Conservation (phyloP, 2,113 vertebrate species). For the Halcyon malimbica region DNA sequence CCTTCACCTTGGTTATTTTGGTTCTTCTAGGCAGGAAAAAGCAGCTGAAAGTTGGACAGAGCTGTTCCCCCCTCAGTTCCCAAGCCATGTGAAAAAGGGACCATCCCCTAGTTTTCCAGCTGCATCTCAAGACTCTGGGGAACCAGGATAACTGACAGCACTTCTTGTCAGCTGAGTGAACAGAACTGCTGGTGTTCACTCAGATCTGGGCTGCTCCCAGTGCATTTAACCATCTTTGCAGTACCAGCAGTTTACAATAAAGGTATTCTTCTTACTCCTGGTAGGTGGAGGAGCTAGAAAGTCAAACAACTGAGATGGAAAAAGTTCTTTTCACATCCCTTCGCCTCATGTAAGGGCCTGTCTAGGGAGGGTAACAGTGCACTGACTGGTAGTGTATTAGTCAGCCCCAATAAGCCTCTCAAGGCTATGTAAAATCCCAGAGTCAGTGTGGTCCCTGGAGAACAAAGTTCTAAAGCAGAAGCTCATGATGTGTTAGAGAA, state of each 20-base stretch:
- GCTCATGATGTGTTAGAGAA: not conserved
- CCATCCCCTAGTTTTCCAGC: not conserved
- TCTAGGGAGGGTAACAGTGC: not conserved
- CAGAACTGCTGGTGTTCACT: not conserved
- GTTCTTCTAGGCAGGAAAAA: not conserved
- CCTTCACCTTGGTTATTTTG: not conserved
- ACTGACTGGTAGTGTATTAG: not conserved
- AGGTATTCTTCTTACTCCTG: not conserved
- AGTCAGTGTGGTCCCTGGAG: not conserved
- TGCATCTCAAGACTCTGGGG: not conserved
- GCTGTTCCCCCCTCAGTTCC: not conserved
- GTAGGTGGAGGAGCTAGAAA: not conserved
- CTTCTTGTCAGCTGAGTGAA: not conserved
- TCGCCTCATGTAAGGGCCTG: not conserved
- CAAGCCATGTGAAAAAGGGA: not conserved
- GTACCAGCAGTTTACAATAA: not conserved
- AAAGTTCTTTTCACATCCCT: not conserved
- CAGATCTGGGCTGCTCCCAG: not conserved
- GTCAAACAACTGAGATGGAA: not conserved
- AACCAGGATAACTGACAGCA: not conserved
- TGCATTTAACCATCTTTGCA: conserved; percentile 22
- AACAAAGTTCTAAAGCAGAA: not conserved
- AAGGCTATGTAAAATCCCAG: not conserved
- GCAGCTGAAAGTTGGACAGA: not conserved
- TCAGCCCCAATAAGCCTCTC: not conserved